phyloP scores from a whole-genome alignment of 2,888 invertebrate species.

The Azorinus chamasolen region DNA sequence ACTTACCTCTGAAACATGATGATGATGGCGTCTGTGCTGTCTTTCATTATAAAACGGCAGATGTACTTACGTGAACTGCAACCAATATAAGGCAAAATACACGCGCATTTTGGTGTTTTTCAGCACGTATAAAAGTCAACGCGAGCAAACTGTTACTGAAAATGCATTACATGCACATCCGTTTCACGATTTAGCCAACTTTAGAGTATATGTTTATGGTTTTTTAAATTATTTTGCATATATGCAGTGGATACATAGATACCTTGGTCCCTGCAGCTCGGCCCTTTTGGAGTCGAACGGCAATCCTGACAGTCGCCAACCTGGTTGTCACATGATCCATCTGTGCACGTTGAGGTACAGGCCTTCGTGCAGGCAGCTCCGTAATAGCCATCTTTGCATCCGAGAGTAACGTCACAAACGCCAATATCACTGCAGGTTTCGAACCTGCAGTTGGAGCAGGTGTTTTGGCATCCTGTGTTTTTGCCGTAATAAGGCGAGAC shows the following conservation, averaged over 20 bases:
- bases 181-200: too few species aligned
- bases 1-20: too few species aligned
- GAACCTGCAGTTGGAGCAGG: slow-evolving; percentile 31
- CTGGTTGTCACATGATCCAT: slow-evolving; percentile 32
- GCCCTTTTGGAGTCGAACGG: slow-evolving; percentile 30
- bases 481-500: slow-evolving; percentile 18
- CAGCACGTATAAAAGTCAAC: too few species aligned
- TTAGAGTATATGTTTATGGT: too few species aligned
- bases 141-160: too few species aligned
- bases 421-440: slow-evolving; percentile 34
- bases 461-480: slow-evolving; percentile 6
- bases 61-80: too few species aligned
- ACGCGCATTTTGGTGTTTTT: too few species aligned
- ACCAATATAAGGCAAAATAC: too few species aligned
- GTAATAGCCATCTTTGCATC: slow-evolving; percentile 30
- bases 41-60: too few species aligned
- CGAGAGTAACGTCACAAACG: slow-evolving; percentile 3
- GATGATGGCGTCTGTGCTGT: too few species aligned
- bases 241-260: background rate
- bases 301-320: slow-evolving; percentile 43
- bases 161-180: too few species aligned
- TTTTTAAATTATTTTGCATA: too few species aligned
- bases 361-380: slow-evolving; percentile 24
- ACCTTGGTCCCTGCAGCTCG: slow-evolving; percentile 39
- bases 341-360: slow-evolving; percentile 36